phyloP scores from a whole-genome alignment of 2,797 vertebrate species.

The Smutsia temminckii region DNA sequence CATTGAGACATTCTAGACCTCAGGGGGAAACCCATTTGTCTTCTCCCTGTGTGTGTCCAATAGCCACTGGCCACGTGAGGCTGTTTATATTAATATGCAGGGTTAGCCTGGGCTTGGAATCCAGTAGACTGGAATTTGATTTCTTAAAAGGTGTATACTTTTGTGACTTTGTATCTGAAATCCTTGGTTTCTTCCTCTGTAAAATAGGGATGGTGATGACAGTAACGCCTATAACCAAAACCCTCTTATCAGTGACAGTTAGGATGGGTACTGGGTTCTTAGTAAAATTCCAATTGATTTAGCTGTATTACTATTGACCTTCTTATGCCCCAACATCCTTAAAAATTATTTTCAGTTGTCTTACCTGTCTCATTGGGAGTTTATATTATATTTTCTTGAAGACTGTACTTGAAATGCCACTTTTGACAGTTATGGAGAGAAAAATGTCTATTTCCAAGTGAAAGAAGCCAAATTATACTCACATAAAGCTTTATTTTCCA shows the following conservation, averaged over 20 bases:
- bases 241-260: neutral
- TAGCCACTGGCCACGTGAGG: neutral
- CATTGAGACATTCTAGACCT: neutral
- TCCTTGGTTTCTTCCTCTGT: neutral
- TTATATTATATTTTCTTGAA: slow-evolving; percentile 12
- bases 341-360: neutral
- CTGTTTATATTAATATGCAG: neutral
- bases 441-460: neutral
- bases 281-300: neutral
- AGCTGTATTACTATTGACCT: neutral
- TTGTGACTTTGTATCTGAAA: neutral
- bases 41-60: neutral
- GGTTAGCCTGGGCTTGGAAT: neutral
- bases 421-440: neutral
- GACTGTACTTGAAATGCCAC: neutral
- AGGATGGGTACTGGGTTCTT: neutral
- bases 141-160: neutral
- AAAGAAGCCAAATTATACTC: neutral
- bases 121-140: neutral
- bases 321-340: neutral
- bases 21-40: neutral
- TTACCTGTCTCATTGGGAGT: neutral
- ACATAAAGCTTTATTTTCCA: neutral
- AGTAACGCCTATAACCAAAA: neutral
- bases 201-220: neutral